These are phyloP conservation scores for Pseudomyrmex cubaensis DNA, from an alignment of 1,140 invertebrate genomes.

Conservation along the genomic window DNA sequence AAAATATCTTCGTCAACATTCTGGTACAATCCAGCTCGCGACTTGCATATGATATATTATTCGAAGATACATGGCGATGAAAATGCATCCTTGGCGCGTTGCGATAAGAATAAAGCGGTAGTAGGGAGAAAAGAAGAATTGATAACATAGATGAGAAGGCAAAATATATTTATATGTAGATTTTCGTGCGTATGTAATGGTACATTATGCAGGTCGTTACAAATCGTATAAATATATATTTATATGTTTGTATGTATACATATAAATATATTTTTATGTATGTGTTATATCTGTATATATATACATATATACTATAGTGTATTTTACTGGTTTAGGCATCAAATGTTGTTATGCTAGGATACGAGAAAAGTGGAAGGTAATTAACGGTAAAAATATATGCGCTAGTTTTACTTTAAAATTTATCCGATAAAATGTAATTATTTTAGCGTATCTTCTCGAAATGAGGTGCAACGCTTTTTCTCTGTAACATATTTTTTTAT, in stretches of 20 bases:
- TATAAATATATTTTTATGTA: neutral
- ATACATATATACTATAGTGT: neutral
- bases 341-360: no score
- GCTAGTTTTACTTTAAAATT: no score
- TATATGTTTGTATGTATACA: neutral
- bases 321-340: neutral
- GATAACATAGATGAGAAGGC: conserved; percentile 61
- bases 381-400: no score
- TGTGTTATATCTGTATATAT: neutral
- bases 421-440: no score
- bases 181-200: conserved; percentile 25
- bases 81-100: conserved; percentile 69
- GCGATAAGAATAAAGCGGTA: conserved; percentile 71
- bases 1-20: conserved; percentile 44
- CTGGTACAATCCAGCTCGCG: conserved; percentile 1
- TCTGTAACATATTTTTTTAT: no score
- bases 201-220: neutral
- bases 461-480: no score
- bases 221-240: neutral
- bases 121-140: conserved; percentile 44
- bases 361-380: no score
- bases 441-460: no score
- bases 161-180: conserved; percentile 16
- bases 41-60: neutral
- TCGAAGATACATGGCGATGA: conserved; percentile 59